These are phyloP conservation scores for Onychostruthus taczanowskii DNA, from an alignment of 2,113 vertebrate species.

Conservation along the genomic window DNA sequence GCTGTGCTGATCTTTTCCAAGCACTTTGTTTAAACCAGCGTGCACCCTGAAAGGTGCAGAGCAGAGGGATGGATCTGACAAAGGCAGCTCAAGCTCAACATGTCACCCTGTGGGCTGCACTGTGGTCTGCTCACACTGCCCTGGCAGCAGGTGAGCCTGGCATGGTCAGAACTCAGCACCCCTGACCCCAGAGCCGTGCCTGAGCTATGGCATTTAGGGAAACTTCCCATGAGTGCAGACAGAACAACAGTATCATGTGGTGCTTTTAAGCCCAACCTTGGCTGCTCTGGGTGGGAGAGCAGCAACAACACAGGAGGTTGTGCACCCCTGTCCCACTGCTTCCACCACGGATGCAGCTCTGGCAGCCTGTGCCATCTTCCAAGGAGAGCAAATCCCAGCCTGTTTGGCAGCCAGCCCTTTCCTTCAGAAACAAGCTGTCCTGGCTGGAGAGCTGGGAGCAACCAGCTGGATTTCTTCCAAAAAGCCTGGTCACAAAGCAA, in stretches of 20 bases:
- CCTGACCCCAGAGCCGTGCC: background rate
- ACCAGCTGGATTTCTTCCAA: constrained; percentile 6
- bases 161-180: rapidly evolving
- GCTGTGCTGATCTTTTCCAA: background rate
- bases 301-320: background rate
- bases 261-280: background rate
- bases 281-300: background rate
- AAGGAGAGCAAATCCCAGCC: background rate
- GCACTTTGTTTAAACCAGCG: background rate
- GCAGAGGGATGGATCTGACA: background rate
- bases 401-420: background rate
- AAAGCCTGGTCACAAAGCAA: background rate
- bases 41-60: background rate
- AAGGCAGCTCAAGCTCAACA: background rate
- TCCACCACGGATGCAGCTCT: background rate
- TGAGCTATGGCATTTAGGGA: background rate
- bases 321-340: background rate
- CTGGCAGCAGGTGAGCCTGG: background rate
- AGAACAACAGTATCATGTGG: background rate
- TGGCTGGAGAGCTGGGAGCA: background rate
- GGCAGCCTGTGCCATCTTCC: background rate
- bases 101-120: background rate
- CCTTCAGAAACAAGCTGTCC: background rate
- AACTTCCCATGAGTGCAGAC: background rate
- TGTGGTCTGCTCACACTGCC: rapidly evolving